phyloP scores from a whole-genome alignment of 2,113 vertebrate genomes.

The Macrotus californicus region DNA sequence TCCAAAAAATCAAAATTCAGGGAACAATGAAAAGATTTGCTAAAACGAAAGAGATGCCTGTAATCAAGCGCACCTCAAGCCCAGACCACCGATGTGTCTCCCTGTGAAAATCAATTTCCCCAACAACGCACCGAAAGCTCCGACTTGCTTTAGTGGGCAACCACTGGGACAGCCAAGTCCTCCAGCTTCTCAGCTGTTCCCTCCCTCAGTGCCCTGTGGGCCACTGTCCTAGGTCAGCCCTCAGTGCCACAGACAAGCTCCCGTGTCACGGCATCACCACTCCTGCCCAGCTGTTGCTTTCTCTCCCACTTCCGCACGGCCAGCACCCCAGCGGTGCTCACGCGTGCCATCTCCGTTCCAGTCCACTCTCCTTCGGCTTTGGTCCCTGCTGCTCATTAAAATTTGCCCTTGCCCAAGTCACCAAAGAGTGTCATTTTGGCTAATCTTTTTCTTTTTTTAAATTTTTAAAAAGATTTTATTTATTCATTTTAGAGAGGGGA shows the following conservation, averaged over 20 bases:
- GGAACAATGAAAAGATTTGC: not conserved
- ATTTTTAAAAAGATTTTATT: too few species aligned
- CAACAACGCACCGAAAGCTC: rapidly evolving
- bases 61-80: not conserved
- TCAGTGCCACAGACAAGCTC: not conserved
- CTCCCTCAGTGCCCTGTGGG: rapidly evolving
- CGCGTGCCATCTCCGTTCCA: not conserved
- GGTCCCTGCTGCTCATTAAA: not conserved
- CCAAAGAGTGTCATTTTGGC: not conserved
- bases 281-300: not conserved
- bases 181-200: not conserved
- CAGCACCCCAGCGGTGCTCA: not conserved
- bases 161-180: too few species aligned
- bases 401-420: not conserved
- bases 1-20: constrained; percentile 8
- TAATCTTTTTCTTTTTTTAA: too few species aligned
- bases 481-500: too few species aligned
- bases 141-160: not conserved
- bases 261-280: rapidly evolving
- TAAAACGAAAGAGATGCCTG: not conserved
- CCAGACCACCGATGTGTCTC: not conserved
- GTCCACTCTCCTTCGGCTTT: not conserved
- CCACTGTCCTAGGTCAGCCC: not conserved
- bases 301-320: not conserved
- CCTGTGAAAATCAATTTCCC: not conserved